phyloP scores from a whole-genome alignment of 2,113 vertebrate species.

The Hypomesus transpacificus region DNA sequence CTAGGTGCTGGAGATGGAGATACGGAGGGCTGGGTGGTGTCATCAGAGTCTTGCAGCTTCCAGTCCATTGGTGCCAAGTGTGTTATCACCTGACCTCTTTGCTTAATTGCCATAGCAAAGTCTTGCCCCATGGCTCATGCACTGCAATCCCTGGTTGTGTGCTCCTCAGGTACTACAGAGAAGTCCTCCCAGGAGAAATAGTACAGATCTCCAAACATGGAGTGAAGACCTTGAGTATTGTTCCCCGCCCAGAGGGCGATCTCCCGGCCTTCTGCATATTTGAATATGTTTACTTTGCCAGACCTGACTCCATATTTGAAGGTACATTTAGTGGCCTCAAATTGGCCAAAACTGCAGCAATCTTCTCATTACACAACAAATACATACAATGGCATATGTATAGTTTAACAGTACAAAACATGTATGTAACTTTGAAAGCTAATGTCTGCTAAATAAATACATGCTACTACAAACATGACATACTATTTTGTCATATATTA shows the following conservation, averaged over 20 bases:
- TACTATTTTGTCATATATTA: no score
- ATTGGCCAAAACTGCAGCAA: background rate
- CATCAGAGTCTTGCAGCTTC: constrained; percentile 98
- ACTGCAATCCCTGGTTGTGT: background rate
- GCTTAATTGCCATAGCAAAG: background rate
- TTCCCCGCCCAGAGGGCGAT: constrained; percentile 82
- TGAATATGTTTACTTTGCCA: constrained; percentile 98
- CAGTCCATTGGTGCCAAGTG: constrained; percentile 96
- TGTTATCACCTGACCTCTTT: constrained; percentile 41
- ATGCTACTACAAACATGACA: no score
- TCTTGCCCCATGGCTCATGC: background rate
- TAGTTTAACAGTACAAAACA: no score
- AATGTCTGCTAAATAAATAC: background rate
- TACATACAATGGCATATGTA: no score
- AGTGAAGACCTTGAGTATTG: constrained; percentile 80
- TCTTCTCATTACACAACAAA: background rate
- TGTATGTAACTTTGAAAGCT: no score
- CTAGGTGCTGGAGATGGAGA: constrained; percentile 75
- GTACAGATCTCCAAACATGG: constrained; percentile 89
- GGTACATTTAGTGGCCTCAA: constrained; percentile 61
- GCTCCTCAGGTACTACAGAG: constrained; percentile 85
- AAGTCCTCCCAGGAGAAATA: constrained; percentile 94
- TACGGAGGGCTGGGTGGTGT: constrained; percentile 97
- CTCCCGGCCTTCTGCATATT: constrained; percentile 95
- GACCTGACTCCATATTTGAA: constrained; percentile 98